A percentile compares a stretch with the other conserved stretches of the same genome.
These are phyloP conservation scores for Masnerella sp. DNA, from an alignment of 2,888 invertebrate species.

Conservation along the genomic window DNA sequence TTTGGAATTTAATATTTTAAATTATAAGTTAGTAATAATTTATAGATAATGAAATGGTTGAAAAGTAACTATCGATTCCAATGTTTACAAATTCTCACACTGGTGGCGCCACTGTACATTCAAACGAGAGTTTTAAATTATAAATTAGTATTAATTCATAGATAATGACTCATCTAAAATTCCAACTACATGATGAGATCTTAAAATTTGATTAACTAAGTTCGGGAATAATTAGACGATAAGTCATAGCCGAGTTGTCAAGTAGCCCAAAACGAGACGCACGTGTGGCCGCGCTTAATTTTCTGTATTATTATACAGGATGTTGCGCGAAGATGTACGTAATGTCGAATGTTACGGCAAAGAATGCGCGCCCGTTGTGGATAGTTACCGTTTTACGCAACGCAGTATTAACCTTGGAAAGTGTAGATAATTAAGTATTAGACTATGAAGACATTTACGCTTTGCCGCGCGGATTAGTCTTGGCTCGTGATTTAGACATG, in stretches of 20 bases:
- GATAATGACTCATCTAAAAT: no score
- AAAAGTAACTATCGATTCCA: no score
- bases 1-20: no score
- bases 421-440: constrained; percentile 54
- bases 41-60: no score
- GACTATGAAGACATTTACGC: constrained; percentile 52
- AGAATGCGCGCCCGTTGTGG: constrained; percentile 30
- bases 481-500: constrained; percentile 43
- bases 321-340: constrained; percentile 44
- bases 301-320: constrained; percentile 39
- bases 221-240: not conserved
- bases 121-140: no score
- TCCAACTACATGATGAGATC: no score
- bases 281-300: constrained; percentile 15
- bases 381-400: constrained; percentile 49
- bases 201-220: no score
- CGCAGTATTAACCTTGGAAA: constrained; percentile 53
- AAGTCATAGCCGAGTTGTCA: constrained; percentile 21
- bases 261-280: constrained; percentile 12
- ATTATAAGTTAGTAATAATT: no score
- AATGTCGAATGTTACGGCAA: constrained; percentile 37
- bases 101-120: no score
- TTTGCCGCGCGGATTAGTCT: constrained; percentile 38
- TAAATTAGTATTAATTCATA: no score
- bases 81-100: no score